These are phyloP conservation scores for Cnemophilus loriae DNA, from an alignment of 2,113 vertebrate genomes.

Conservation along the genomic window DNA sequence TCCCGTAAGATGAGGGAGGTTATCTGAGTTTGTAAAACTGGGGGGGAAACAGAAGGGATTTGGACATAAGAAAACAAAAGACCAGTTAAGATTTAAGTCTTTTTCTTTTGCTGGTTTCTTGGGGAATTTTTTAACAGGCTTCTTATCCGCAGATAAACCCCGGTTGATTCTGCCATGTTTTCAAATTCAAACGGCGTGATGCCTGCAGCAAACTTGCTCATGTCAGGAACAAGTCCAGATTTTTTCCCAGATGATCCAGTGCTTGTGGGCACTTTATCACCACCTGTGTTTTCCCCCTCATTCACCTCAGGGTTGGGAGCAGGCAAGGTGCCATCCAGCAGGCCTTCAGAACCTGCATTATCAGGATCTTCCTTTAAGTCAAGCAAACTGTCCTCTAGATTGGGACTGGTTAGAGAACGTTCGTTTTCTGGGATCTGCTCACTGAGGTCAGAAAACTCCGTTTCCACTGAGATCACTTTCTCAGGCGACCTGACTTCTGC, in stretches of 20 bases:
- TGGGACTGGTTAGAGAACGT: neutral
- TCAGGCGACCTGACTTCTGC: constrained; percentile 34
- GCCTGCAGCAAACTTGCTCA: constrained; percentile 90
- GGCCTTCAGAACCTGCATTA: neutral
- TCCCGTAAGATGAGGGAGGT: neutral
- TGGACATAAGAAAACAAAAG: neutral
- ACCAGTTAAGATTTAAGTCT: constrained; percentile 20
- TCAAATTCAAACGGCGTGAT: constrained; percentile 94
- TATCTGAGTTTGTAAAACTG: neutral
- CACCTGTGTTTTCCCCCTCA: neutral
- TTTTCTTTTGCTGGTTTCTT: constrained; percentile 85
- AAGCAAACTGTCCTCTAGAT: neutral
- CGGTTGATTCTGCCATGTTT: constrained; percentile 91
- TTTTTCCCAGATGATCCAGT: neutral
- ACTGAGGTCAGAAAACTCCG: neutral
- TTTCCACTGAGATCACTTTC: constrained; percentile 10
- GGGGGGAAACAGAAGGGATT: neutral
- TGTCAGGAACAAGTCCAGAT: constrained; percentile 80
- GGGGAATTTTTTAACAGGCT: constrained; percentile 89
- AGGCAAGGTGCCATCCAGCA: neutral
- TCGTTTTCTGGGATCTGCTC: neutral
- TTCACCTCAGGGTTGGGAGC: neutral
- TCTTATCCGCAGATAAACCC: constrained; percentile 89
- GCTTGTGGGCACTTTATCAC: neutral
- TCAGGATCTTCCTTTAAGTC: neutral